phyloP scores from a whole-genome alignment of 2,888 invertebrate species.

The Resseliella maxima region DNA sequence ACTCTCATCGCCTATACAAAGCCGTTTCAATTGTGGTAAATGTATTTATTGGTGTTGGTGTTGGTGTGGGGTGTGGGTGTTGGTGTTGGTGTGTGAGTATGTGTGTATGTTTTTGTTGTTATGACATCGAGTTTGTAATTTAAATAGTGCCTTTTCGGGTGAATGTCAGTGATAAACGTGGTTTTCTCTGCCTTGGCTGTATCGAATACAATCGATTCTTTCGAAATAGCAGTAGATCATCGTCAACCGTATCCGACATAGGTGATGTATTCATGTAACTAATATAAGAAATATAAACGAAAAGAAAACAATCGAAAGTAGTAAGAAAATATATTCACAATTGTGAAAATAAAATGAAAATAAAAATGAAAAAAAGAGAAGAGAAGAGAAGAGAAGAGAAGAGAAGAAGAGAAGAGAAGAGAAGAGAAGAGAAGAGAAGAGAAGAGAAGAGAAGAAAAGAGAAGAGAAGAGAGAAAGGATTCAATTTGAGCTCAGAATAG shows the following conservation, averaged over 20 bases:
- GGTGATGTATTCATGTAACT: constrained; percentile 31
- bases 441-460: neutral
- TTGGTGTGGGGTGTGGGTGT: too few relatives aligned
- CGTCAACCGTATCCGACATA: neutral
- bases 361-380: neutral
- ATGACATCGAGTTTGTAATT: neutral
- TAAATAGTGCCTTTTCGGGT: constrained; percentile 42
- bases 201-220: constrained; percentile 66
- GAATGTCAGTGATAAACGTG: constrained; percentile 61
- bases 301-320: neutral
- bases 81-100: neutral
- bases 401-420: neutral
- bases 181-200: constrained; percentile 66
- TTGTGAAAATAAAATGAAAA: neutral
- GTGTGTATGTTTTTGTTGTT: neutral
- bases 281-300: neutral
- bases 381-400: neutral
- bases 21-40: neutral
- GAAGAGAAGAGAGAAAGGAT: neutral
- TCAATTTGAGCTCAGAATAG: neutral
- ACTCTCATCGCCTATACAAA: neutral
- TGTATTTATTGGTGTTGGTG: too few relatives aligned
- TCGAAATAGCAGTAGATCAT: constrained; percentile 60
- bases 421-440: neutral
- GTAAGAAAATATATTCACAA: neutral